Conservation (phyloP, 2,797 vertebrate species). For the Labeo calbasu region DNA sequence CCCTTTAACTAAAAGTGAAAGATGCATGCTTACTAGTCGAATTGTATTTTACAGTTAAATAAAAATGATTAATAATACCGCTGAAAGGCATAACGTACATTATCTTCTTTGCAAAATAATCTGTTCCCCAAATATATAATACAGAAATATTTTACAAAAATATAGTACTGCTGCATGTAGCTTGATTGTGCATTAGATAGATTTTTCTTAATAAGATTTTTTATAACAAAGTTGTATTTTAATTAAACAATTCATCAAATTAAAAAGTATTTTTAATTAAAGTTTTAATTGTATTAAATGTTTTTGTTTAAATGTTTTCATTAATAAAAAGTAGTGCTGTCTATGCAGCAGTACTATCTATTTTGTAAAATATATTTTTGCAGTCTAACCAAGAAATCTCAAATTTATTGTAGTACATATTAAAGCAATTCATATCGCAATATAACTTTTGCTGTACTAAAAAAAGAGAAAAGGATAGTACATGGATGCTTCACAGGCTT, state of each 20-base stretch:
- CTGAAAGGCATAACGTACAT: not conserved
- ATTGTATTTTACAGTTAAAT: not conserved
- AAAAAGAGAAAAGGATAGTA: not conserved
- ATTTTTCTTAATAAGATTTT: no score
- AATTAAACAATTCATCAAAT: not conserved
- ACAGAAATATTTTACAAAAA: not conserved
- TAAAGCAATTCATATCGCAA: not conserved
- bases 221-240: not conserved
- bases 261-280: not conserved
- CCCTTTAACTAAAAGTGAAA: not conserved
- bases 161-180: no score
- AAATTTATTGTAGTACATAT: not conserved
- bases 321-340: not conserved
- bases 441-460: not conserved
- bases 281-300: not conserved
- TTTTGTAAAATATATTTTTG: not conserved
- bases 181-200: no score
- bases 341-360: not conserved
- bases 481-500: not conserved
- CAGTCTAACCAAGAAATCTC: not conserved
- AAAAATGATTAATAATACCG: not conserved
- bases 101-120: not conserved
- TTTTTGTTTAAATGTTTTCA: not conserved
- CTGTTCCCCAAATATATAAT: not conserved
- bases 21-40: not conserved